A percentile compares a stretch with the other conserved stretches of the same genome.
Evolutionary conservation across 92 coral and sea anemone species (phyloP).

Genomic region (Zoanthus sociatus): DNA sequence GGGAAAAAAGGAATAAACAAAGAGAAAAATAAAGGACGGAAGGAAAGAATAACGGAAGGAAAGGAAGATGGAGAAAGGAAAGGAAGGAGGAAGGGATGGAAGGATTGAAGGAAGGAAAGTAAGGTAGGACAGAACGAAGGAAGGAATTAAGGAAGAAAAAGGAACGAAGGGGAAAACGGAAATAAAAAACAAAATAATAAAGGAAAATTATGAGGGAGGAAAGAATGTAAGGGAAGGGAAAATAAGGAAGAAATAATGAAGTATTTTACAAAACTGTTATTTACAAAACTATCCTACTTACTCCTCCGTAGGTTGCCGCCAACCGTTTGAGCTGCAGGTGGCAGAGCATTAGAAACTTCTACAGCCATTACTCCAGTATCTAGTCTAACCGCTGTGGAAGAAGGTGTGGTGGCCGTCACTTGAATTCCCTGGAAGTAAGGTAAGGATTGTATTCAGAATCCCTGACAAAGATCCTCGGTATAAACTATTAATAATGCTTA

Average conservation of each 20-base stretch:
- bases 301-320: constrained; percentile 80
- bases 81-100: neutral
- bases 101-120: neutral
- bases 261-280: neutral
- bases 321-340: constrained; percentile 54
- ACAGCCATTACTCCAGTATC: constrained; percentile 95
- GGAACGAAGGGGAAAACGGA: too few species aligned
- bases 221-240: too few species aligned
- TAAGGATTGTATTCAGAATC: neutral
- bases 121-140: too few species aligned
- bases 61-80: too few species aligned
- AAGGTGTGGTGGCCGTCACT: constrained; percentile 97
- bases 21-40: neutral
- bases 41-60: neutral
- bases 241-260: neutral
- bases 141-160: neutral
- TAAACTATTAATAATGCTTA: neutral
- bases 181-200: neutral
- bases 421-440: constrained; percentile 83
- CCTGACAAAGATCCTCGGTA: neutral
- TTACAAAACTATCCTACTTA: constrained; percentile 27
- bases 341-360: constrained; percentile 89
- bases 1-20: neutral
- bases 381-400: constrained; percentile 96
- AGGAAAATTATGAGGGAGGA: too few species aligned